Percentiles rank a stretch among this genome's conserved stretches.
Evolutionary conservation across 2,113 vertebrate species (phyloP).

Genomic region (Phylloscopus trochiloides): DNA sequence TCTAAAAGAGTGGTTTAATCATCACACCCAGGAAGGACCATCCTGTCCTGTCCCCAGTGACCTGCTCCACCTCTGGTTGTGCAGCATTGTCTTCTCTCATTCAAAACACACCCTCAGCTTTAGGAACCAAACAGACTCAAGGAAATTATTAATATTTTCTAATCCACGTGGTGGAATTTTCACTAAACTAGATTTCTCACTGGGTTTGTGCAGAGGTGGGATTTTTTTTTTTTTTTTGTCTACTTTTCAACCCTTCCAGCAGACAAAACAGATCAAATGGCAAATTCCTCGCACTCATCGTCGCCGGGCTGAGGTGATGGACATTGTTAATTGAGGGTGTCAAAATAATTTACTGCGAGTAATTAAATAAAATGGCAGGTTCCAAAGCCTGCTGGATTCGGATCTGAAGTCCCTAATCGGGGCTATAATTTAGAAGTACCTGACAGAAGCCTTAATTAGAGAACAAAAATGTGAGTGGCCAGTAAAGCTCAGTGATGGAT

Average conservation of each 20-base stretch:
- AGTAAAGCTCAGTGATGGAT: constrained; percentile 21
- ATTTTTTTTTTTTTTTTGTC: neutral
- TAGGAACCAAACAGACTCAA: neutral
- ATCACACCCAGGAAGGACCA: neutral
- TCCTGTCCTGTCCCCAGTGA: neutral
- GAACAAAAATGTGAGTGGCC: neutral
- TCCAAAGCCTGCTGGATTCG: constrained; percentile 17
- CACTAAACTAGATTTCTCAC: neutral
- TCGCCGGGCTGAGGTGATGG: neutral
- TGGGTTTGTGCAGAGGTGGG: neutral
- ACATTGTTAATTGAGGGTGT: constrained; percentile 52
- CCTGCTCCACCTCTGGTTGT: neutral
- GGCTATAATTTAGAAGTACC: constrained; percentile 17
- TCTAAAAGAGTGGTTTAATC: neutral
- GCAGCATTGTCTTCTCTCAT: neutral
- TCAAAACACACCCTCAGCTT: neutral
- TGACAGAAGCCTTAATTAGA: constrained; percentile 48
- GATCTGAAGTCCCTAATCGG: constrained; percentile 16
- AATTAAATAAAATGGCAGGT: constrained; percentile 66
- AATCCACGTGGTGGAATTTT: neutral
- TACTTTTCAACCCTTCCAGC: neutral
- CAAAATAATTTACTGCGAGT: constrained; percentile 56
- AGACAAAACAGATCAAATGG: constrained; percentile 29
- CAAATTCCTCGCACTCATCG: constrained; percentile 6
- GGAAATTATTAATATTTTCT: neutral